Percentiles rank a stretch among this genome's conserved stretches.
Evolutionary conservation across 2,113 vertebrate genomes (phyloP).

Genomic region (Catharus bicknelli): DNA sequence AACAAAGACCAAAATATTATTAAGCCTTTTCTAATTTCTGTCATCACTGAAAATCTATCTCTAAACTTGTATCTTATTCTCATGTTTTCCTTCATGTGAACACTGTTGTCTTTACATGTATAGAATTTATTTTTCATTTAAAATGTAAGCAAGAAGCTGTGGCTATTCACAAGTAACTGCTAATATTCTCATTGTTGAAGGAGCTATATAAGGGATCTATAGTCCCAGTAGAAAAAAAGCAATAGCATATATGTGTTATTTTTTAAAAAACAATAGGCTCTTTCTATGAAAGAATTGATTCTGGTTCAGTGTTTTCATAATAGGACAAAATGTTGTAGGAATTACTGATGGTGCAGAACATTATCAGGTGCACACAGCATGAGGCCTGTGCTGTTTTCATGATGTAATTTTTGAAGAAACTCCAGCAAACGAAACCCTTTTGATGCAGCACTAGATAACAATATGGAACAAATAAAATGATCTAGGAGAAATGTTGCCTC

Average conservation of each 20-base stretch:
- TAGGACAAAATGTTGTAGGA: not conserved
- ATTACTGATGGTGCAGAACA: conserved; percentile 16
- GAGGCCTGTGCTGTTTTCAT: not conserved
- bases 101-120: not conserved
- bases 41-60: not conserved
- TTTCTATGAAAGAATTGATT: not conserved
- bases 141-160: not conserved
- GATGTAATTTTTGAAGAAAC: conserved; percentile 13
- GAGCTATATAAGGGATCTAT: not conserved
- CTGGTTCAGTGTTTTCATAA: conserved; percentile 16
- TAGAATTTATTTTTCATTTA: not conserved
- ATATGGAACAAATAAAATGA: conserved; percentile 26
- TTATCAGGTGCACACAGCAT: conserved; percentile 35
- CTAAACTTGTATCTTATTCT: not conserved
- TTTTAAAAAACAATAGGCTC: conserved; percentile 3
- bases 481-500: conserved; percentile 46
- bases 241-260: not conserved
- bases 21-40: not conserved
- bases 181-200: not conserved
- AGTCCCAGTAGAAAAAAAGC: not conserved
- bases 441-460: conserved; percentile 38
- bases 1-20: not conserved
- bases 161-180: not conserved
- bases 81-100: not conserved
- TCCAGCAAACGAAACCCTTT: conserved; percentile 22